These are phyloP conservation scores for Lasiurus borealis DNA, from an alignment of 2,113 vertebrate genomes.

Conservation along the genomic window DNA sequence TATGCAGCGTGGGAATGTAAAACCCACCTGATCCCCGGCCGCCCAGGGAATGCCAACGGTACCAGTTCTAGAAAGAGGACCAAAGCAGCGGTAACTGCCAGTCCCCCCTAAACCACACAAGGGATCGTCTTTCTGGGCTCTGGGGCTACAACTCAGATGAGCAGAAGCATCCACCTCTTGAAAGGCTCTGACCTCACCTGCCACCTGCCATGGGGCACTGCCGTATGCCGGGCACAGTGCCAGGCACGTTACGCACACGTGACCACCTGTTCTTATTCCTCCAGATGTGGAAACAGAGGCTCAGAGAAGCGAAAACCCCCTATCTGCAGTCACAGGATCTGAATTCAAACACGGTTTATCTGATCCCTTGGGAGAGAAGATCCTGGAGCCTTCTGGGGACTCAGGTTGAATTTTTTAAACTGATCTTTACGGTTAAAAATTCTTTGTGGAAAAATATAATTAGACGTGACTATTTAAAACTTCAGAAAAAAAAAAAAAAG, in stretches of 20 bases:
- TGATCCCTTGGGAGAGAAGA: background rate
- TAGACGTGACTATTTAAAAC: conserved; percentile 29
- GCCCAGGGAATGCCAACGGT: conserved; percentile 60
- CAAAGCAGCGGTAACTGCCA: background rate
- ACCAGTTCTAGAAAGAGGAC: background rate
- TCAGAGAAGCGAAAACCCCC: rapidly evolving
- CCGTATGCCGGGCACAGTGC: background rate
- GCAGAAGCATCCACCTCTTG: background rate
- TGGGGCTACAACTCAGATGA: background rate
- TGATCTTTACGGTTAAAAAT: conserved; percentile 28
- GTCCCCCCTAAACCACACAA: background rate
- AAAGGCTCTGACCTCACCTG: background rate
- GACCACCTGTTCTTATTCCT: background rate
- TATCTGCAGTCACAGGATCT: background rate
- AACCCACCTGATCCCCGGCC: conserved; percentile 48
- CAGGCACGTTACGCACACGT: background rate
- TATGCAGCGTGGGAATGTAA: conserved; percentile 76
- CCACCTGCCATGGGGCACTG: background rate
- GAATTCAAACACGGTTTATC: background rate
- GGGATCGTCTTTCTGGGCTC: background rate
- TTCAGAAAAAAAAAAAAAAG: background rate
- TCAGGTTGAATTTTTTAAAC: background rate
- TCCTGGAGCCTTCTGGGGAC: background rate
- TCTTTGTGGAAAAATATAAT: background rate
- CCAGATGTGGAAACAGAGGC: background rate